Percentiles rank a stretch among this genome's conserved stretches.
Conservation (phyloP, 2,113 vertebrate species). For the Raja brachyura region DNA sequence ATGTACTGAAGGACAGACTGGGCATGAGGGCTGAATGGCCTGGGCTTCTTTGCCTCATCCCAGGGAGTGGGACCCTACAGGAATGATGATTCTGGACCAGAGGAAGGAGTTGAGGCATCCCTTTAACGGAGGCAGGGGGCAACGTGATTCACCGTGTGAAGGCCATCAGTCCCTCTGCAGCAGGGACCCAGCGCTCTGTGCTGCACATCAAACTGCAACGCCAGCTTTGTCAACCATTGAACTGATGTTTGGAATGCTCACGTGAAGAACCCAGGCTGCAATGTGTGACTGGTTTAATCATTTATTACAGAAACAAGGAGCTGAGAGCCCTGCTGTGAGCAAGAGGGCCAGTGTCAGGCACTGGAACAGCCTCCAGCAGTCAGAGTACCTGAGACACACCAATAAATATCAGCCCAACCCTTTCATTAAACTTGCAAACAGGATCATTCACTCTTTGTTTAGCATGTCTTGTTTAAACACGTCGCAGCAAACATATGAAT, state of each 20-base stretch:
- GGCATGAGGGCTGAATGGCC: no score
- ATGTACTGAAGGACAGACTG: no score
- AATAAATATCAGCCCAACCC: background rate
- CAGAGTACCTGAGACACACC: background rate
- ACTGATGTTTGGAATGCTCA: background rate
- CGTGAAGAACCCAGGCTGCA: background rate
- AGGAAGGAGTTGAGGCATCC: background rate
- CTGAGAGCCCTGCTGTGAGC: no score
- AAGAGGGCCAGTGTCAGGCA: background rate
- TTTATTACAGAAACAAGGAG: background rate
- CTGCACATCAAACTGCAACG: background rate
- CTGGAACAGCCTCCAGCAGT: background rate
- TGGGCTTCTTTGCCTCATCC: no score
- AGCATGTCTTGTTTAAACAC: background rate
- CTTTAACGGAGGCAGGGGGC: background rate
- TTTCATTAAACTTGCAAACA: background rate
- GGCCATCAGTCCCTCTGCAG: no score
- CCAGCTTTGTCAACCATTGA: background rate
- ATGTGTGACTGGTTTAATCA: background rate
- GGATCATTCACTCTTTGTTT: background rate
- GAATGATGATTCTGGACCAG: background rate
- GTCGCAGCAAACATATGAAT: no score
- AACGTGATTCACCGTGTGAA: no score
- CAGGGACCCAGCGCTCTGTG: no score
- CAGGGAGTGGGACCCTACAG: no score